Evolutionary conservation across 2,797 vertebrate species (phyloP), one percentile per base, ranked within the genome.

Genomic region (Acridotheres tristis): DNA sequence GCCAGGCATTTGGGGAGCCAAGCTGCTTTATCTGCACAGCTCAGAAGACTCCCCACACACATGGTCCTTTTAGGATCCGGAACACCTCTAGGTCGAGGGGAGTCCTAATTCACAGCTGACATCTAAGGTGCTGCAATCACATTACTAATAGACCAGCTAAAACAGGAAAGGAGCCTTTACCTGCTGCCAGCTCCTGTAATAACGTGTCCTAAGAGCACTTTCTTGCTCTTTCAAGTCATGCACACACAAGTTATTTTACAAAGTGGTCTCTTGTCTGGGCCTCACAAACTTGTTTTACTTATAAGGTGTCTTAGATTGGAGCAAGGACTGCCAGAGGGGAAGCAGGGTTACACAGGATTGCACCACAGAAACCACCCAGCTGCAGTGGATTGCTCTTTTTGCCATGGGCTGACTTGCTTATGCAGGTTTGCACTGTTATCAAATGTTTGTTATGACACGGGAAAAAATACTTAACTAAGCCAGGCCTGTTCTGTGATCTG

Each of bases 331-430:
- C 96, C 97, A 96, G 96, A 97, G 95, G 96, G 97, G 88, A 96
- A 95, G 86, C 93, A 92, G 90, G 9, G 55, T 93, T 94, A 84
- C 80, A 72, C 9, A n/a, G 90, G 87, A 92, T 97, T 96, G 95
- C 97, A 96, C 94, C 96, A 97, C 92, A 96, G 96, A 97, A 97
- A 97, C 96, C 97, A 97, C 97, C 97, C 96, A 96, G 78, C 91
- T 93, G 95, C 97, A 91, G 93, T 90, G 93, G 90, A 94, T 96
- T 96, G 94, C 97, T 95, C 94, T 93, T 96, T 90, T 97, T 93
- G 95, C 97, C 95, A 96, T 10, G 89, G 96, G 95, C 95, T 86
- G 93, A 94, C 96, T 97, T 96, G 96, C 93, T 96, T 90, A 63
- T 96, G 94, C 96, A 94, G 91, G 97, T 91, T 80, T 87, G 68